Base-by-base conservation (phyloP, 2,113 vertebrate genomes). In the Chaetorhynchus papuensis region DNA sequence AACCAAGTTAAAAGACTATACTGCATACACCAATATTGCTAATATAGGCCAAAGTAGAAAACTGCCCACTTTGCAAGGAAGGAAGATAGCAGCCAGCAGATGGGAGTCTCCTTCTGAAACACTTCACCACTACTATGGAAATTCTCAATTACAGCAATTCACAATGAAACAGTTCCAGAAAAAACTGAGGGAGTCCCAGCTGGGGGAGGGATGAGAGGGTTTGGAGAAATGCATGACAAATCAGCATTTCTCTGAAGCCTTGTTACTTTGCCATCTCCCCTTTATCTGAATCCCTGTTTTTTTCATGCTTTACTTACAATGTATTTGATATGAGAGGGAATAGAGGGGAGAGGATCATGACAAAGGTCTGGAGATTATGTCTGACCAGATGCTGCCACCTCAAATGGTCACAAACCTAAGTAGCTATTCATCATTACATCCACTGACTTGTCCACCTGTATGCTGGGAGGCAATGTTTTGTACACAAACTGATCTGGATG, bases 401-500 rank as follows among this genome's bases (percentile, higher is more conserved):
- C 66, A 54, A 27, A 75, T 96, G 97, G 96, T 97, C 97, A 98
- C 98, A 98, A 98, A 98, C 98, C 98, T 99, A 99, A 97, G 96
- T 98, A 98, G 98, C 98, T 98, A 98, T 98, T 98, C 97, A 97
- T 98, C 96, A 96, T 97, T 98, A 98, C 93, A 97, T 98, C 98
- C 65, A 97, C 91, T 70, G 93, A 69, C 74, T 86, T 97, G 96
- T 95, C 93, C 95, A 95, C 91, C 96, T 82, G 96, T 85, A 92
- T 94, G 96, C 92, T 91, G 75, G 98, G 97, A 95, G 98, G 98
- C 96, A 97, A 92, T 37, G 98, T 98, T 98, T 98, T 98, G 97
- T 98, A 98, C 77, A 98, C 97, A 98, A 98, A 98, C 97, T 98
- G 98, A 98, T 98, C 98, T 16, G 97, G 98, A 91, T 98, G 96